Evolutionary conservation across 2,797 vertebrate species (phyloP), one percentile per base, ranked within the genome.

Genomic region (Masticophis lateralis): DNA sequence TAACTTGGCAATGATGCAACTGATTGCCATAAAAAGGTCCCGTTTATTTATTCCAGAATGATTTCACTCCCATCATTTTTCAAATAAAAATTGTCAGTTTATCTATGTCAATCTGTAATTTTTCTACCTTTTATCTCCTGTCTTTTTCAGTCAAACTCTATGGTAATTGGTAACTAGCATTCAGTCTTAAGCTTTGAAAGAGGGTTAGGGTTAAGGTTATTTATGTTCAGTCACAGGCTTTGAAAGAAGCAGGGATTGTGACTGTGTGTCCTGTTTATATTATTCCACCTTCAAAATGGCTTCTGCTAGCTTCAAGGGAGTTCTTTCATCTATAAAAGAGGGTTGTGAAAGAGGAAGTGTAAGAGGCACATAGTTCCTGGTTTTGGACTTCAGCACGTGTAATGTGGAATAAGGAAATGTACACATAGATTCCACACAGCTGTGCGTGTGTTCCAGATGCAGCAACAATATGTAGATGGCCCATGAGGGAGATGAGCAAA

Each of bases 1-100:
- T 37, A 47, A 16, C 2, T 22, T 79, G 74, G 74, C 37, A 79
- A 22, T 0, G 0, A 79, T 25, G 37, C 20, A 43, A 47, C 1
- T 79, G 37, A 43, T 79, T 47, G 37, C 9, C 5, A 0, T 43
- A 7, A n/a, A 94, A 95, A 95, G 89, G 91, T 90, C 55, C 93
- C 51, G 4, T 93, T 95, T 92, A 1, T 55, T 92, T 66, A 91
- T 69, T 90, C 57, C 61, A 60, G 56, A 93, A 88, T 27, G 37
- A 20, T 53, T 55, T 57, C 28, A 4, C 47, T n/a, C 25, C 66
- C 57, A 20, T 20, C 13, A 9, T 56, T 87, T 56, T 87, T 53
- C 51, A 55, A 28, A 28, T 28, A 53, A 53, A 87, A 9, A 3
- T 91, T 87, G 86, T 92, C 32, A 32, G n/a, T 88, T 66, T 61